Evolutionary conservation across 2,888 invertebrate genomes (phyloP).

Genomic region (Meiosimyza platycephala): DNA sequence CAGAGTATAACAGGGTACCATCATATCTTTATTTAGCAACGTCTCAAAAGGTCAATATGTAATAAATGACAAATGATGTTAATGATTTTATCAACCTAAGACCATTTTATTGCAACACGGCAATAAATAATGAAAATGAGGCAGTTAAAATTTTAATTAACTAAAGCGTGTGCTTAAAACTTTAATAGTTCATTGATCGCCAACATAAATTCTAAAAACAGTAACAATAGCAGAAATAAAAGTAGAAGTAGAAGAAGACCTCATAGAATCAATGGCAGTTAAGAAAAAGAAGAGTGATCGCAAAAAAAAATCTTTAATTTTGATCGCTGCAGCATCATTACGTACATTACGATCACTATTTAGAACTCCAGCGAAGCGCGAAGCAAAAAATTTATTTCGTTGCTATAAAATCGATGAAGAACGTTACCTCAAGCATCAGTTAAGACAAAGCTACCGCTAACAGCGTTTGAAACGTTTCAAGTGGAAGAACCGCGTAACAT

Average conservation of each 20-base stretch:
- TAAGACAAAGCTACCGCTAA: slow-evolving; percentile 20
- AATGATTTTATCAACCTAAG: too few relatives aligned
- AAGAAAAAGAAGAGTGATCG: background rate
- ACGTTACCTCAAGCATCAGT: slow-evolving; percentile 43
- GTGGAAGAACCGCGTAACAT: background rate
- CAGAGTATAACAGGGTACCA: too few relatives aligned
- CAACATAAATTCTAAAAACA: background rate
- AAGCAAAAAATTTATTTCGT: slow-evolving; percentile 12
- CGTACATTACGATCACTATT: background rate
- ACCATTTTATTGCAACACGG: too few relatives aligned
- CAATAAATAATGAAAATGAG: too few relatives aligned
- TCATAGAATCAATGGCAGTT: background rate
- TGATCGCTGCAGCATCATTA: background rate
- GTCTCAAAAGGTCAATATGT: too few relatives aligned
- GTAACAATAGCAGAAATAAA: background rate
- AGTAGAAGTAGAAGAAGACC: background rate
- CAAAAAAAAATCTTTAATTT: background rate
- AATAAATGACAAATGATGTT: too few relatives aligned
- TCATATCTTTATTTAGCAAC: too few relatives aligned
- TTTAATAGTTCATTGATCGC: background rate
- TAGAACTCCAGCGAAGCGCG: slow-evolving; percentile 30
- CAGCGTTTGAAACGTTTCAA: background rate
- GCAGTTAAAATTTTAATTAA: too few relatives aligned
- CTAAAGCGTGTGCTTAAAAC: background rate
- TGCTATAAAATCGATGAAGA: slow-evolving; percentile 53